Base-by-base conservation (phyloP, 2,797 vertebrate genomes). In the Myotis findleyi region DNA sequence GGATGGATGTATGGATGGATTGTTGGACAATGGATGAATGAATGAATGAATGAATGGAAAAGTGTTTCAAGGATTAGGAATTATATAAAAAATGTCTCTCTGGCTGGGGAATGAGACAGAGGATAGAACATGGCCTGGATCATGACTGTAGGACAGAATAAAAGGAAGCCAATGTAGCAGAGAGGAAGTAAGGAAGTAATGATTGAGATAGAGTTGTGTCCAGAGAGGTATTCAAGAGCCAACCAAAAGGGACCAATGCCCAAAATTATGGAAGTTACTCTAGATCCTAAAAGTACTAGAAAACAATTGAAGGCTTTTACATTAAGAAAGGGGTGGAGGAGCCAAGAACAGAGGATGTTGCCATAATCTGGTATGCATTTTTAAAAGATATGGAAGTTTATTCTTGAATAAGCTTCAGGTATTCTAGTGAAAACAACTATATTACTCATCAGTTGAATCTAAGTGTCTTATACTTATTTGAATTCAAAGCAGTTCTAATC, bases 401-500 rank as follows among this genome's bases (percentile, higher is more conserved):
- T 41, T 79, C 1, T 10, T 64, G 4, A 75, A 38, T 81, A 38
- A 81, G 9, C 4, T 53, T 94, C 12, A 85, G 27, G 10, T 73
- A 62, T 59, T 76, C 17, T 53, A 62, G 21, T 85, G 27, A 94
- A 44, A 89, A 27, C n/a, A 55, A 76, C 14, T 79, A 2, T 62
- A 6, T 57, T 27, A 80, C 8, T 89, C 36, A 82, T 83, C 27
- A 66, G 12, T 87, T 87, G 71, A 69, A 44, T 81, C 10, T 85
- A 51, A 81, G 25, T 44, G 13, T 66, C 21, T 53, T 69, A 76
- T 47, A 38, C 6, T 62, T 55, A 23, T 64, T 81, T 82, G 49
- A 38, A 77, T 87, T 10, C 71, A 87, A 96, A 59, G 47, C 57
- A 9, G 47, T 79, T 41, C n/a, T 88, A 88, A 68, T 85, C 30